Base-by-base conservation (phyloP, 2,888 invertebrate species). In the Dendrolimus houi region DNA sequence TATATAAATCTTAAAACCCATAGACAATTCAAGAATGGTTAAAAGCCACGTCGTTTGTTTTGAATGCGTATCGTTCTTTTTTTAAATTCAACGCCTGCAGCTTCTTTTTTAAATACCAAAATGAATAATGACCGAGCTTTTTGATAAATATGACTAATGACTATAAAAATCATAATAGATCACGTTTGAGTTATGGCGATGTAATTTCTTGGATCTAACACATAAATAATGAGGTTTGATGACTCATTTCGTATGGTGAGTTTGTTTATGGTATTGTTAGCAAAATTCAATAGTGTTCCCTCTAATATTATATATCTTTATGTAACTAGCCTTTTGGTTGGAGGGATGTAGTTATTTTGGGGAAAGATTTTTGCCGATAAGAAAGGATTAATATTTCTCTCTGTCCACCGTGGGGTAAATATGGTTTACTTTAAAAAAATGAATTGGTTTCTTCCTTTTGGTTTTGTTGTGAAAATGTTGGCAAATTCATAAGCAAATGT, bases 61-160 rank as follows among this genome's bases (percentile, higher is more conserved):
- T 10, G 47, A 47, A 47, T 47, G 47, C 47, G 47, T 10, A 53
- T 41, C 53, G 56, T 40, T 54, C 41, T 52, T 47, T 47, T 47
- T 47, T 47, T 47, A 10, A 47, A 47, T 47, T 47, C 47, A 47
- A 47, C 47, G 47, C 47, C 47, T 47, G 47, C 47, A 47, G 47
- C 47, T 47, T 47, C 47, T 47, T 47, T 47, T 47, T 47, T 47
- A 47, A 47, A 47, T 47, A 47, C 47, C 47, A 8, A 47, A 47
- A 47, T 47, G 56, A 56, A 52, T 56, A 55, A 58, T 56, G 54
- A 58, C 54, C 52, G 52, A 54, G 14, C 54, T 13, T 52, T 54
- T 52, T 54, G 56, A 56, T 58, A 54, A 56, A 56, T 56, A 61
- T 70, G 69, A 69, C 58, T 63, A 63, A 70, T 70, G 66, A 57